Percentiles rank a stretch among this genome's conserved stretches.
Conservation (phyloP, 2,888 invertebrate genomes). For the Hydroisotoma schaefferi region DNA sequence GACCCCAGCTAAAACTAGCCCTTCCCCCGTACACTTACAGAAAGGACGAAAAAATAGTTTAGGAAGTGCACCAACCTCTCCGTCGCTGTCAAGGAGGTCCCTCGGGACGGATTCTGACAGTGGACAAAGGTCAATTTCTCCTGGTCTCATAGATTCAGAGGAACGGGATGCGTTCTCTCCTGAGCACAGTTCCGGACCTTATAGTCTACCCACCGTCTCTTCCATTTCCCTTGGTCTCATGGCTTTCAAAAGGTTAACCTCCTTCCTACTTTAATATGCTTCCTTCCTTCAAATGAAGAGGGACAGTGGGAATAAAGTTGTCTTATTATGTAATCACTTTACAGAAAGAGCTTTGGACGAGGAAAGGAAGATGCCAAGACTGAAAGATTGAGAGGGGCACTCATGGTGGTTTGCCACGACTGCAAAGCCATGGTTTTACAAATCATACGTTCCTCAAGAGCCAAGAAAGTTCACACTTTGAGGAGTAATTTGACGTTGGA, state of each 20-base stretch:
- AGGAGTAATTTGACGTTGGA: constrained; percentile 44
- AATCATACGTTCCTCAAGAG: constrained; percentile 84
- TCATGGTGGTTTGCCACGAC: constrained; percentile 89
- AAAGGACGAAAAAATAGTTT: constrained; percentile 52
- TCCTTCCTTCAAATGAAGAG: too few relatives aligned
- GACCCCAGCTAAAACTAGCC: constrained; percentile 54
- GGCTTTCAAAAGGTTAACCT: constrained; percentile 46
- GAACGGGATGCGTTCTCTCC: constrained; percentile 43
- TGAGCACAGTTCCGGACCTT: constrained; percentile 41
- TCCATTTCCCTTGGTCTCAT: constrained; percentile 47
- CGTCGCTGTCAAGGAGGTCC: constrained; percentile 50
- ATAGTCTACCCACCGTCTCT: constrained; percentile 46
- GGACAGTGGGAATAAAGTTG: too few relatives aligned
- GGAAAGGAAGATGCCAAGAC: constrained; percentile 56
- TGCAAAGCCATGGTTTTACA: constrained; percentile 84
- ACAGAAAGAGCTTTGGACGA: constrained; percentile 63
- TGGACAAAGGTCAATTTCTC: constrained; percentile 46
- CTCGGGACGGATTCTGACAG: constrained; percentile 37
- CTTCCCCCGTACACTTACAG: constrained; percentile 49
- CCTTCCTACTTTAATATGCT: too few relatives aligned
- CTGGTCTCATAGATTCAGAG: constrained; percentile 41
- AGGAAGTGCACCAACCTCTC: constrained; percentile 56
- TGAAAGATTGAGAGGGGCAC: constrained; percentile 58
- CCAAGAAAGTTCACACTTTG: constrained; percentile 75
- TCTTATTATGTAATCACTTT: constrained; percentile 33